A percentile compares a stretch with the other conserved stretches of the same genome.
phyloP scores from a whole-genome alignment of 2,797 vertebrate species.

The Nannoperca australis region DNA sequence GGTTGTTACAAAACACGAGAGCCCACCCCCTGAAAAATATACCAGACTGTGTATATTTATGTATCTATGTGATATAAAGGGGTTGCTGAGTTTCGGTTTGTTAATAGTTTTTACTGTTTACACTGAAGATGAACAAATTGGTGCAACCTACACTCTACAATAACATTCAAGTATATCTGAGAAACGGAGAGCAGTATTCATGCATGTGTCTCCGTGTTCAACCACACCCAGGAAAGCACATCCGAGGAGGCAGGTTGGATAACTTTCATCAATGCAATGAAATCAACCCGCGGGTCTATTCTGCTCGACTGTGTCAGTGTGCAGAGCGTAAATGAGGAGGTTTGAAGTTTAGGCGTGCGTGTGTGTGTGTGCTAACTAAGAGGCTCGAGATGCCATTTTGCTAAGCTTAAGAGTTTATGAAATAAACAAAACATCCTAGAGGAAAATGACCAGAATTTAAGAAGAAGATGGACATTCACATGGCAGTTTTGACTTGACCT shows the following conservation, averaged over 20 bases:
- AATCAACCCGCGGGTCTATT: neutral
- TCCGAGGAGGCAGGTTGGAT: neutral
- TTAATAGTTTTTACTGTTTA: neutral
- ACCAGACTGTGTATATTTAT: too few relatives aligned
- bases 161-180: neutral
- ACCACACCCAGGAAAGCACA: neutral
- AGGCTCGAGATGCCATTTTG: neutral
- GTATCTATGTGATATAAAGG: neutral
- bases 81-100: neutral
- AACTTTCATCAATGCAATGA: neutral
- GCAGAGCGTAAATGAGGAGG: neutral
- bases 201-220: neutral
- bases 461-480: neutral
- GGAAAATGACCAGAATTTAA: neutral
- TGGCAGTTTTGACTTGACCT: neutral
- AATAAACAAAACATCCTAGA: neutral
- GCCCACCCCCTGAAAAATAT: neutral
- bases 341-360: neutral
- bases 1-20: neutral
- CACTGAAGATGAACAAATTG: neutral
- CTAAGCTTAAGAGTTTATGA: neutral
- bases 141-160: neutral
- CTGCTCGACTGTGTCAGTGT: neutral
- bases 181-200: neutral
- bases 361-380: neutral